These are phyloP conservation scores for Pygoscelis adeliae DNA, from an alignment of 2,113 vertebrate genomes.

Conservation along the genomic window DNA sequence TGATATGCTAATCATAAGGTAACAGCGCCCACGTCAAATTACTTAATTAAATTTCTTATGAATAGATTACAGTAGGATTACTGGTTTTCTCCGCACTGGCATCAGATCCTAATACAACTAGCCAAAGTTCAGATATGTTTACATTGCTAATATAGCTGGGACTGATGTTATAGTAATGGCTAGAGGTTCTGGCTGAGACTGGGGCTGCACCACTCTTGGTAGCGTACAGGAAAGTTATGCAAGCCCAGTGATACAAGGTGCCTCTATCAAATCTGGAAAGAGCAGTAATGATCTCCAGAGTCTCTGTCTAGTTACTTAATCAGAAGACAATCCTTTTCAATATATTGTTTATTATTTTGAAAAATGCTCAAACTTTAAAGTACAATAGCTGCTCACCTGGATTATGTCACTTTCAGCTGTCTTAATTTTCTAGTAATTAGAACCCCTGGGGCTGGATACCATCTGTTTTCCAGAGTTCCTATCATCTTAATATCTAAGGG, in stretches of 20 bases:
- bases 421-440: not conserved
- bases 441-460: not conserved
- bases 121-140: not conserved
- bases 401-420: not conserved
- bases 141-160: not conserved
- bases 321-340: not conserved
- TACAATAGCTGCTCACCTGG: not conserved
- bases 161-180: not conserved
- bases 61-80: not conserved
- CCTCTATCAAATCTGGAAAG: not conserved
- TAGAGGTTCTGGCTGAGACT: not conserved
- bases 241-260: not conserved
- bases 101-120: not conserved
- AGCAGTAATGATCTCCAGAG: not conserved
- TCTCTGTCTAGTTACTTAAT: not conserved
- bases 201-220: accelerated
- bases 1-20: not conserved
- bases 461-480: not conserved
- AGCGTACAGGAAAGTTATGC: not conserved
- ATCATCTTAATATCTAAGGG: not conserved
- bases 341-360: not conserved
- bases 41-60: not conserved
- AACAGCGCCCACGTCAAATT: accelerated
- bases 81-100: not conserved
- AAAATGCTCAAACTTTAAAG: not conserved